These are phyloP conservation scores for Fragum fragum DNA, from an alignment of 2,888 invertebrate genomes.

Conservation along the genomic window DNA sequence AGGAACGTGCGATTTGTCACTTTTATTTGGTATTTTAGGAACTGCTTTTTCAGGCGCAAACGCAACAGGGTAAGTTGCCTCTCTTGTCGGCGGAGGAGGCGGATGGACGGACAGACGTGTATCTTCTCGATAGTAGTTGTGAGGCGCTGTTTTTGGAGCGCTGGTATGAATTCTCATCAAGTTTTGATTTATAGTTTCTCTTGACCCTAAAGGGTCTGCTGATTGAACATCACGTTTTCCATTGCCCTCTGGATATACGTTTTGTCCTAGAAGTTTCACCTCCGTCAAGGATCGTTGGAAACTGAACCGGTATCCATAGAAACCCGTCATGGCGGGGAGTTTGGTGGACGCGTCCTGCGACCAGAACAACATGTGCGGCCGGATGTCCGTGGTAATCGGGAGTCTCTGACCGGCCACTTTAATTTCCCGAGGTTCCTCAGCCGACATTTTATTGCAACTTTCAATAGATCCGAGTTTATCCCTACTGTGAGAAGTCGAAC, in stretches of 20 bases:
- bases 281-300: constrained; percentile 57
- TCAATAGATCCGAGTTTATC: constrained; percentile 8
- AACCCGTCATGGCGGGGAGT: constrained; percentile 48
- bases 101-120: neutral
- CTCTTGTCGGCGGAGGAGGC: constrained; percentile 25
- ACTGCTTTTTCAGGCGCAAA: constrained; percentile 8
- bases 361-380: constrained; percentile 62
- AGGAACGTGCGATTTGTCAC: neutral
- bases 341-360: constrained; percentile 65
- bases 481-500: neutral
- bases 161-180: constrained; percentile 2
- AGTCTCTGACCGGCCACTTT: constrained; percentile 21
- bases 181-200: neutral
- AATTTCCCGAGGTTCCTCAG: constrained; percentile 9
- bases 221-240: constrained; percentile 44
- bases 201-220: constrained; percentile 23
- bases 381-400: constrained; percentile 14
- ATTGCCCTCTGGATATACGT: constrained; percentile 38
- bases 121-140: constrained; percentile 3
- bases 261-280: constrained; percentile 61
- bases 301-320: constrained; percentile 53
- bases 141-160: constrained; percentile 13
- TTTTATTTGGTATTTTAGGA: constrained; percentile 12
- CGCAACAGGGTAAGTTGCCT: neutral
- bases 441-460: constrained; percentile 5